A percentile compares a stretch with the other conserved stretches of the same genome.
These are phyloP conservation scores for Sminthurides bifidus DNA, from an alignment of 1,140 invertebrate species.

Conservation along the genomic window DNA sequence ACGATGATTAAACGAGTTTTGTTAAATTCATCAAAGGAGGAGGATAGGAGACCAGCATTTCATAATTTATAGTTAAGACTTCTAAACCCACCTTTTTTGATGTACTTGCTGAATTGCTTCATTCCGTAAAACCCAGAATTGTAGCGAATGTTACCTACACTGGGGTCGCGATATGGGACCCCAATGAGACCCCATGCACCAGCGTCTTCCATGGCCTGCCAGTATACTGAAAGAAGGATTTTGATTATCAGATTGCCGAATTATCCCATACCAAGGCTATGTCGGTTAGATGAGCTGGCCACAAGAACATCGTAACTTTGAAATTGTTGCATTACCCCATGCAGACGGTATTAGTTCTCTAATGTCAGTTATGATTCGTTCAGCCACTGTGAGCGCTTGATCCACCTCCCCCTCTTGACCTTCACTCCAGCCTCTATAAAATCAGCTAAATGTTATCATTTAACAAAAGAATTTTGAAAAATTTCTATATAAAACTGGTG, in stretches of 20 bases:
- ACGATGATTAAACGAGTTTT: background rate
- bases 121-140: conserved; percentile 21
- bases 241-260: background rate
- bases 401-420: conserved; percentile 13
- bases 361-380: conserved; percentile 19
- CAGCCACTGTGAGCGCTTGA: conserved; percentile 17
- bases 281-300: background rate
- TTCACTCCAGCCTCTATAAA: conserved; percentile 14
- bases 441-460: background rate
- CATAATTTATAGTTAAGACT: background rate
- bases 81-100: conserved; percentile 21
- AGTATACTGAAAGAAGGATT: conserved; percentile 15
- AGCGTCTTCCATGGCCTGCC: conserved; percentile 20
- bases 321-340: conserved; percentile 17
- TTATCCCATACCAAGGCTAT: background rate
- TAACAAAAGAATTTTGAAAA: background rate
- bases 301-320: background rate
- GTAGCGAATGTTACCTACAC: conserved; percentile 14
- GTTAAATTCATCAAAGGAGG: too few relatives aligned
- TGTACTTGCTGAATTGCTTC: conserved; percentile 26
- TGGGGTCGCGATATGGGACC: conserved; percentile 14
- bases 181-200: conserved; percentile 18
- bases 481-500: background rate
- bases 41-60: background rate
- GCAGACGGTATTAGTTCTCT: conserved; percentile 20